Conservation (phyloP, 2,888 invertebrate species). For the Tipula vernalis region DNA sequence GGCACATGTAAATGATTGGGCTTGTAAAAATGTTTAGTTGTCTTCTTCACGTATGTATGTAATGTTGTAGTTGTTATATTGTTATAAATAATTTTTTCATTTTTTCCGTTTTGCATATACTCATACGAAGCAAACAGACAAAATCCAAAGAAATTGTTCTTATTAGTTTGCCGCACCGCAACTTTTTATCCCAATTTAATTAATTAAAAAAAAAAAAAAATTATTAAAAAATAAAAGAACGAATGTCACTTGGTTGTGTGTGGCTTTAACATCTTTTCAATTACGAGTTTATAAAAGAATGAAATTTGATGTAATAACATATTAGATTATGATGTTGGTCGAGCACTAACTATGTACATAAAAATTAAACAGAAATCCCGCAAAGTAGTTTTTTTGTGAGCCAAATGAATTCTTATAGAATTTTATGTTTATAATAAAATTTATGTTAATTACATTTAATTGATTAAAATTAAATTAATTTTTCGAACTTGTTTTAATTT, state of each 20-base stretch:
- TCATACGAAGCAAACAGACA: no score
- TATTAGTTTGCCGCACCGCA: not conserved
- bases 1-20: not conserved
- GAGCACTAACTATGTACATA: no score
- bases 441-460: not conserved
- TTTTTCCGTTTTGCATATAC: no score
- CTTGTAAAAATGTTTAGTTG: not conserved
- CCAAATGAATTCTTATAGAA: not conserved
- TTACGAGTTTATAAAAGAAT: not conserved
- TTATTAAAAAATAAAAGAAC: not conserved
- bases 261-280: not conserved
- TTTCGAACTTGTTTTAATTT: not conserved
- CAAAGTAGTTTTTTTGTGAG: not conserved
- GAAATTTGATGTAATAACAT: not conserved
- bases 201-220: not conserved
- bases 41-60: not conserved
- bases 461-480: not conserved
- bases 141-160: not conserved
- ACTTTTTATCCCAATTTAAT: not conserved
- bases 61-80: not conserved
- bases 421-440: not conserved
- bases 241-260: not conserved
- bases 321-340: not conserved
- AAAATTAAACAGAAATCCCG: not conserved
- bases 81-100: not conserved